These are phyloP conservation scores for Charadrius vociferus DNA, from an alignment of 2,113 vertebrate species.

Conservation along the genomic window DNA sequence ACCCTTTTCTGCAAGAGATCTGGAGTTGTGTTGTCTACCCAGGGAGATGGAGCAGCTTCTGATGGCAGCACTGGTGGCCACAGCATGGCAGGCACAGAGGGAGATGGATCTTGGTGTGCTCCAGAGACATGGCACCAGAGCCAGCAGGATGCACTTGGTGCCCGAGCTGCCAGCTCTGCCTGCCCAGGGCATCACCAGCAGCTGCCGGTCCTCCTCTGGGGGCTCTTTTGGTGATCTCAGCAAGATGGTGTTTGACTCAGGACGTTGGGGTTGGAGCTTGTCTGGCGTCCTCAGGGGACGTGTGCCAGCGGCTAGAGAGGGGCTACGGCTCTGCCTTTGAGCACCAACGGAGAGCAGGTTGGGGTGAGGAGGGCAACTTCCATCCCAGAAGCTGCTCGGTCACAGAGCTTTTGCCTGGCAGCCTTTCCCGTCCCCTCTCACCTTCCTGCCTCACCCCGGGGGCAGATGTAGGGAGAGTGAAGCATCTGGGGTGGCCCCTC, in stretches of 20 bases:
- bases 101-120: neutral
- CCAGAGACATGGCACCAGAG: neutral
- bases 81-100: neutral
- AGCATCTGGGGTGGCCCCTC: neutral
- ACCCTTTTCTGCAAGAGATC: neutral
- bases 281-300: fast-evolving
- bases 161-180: neutral
- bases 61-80: neutral
- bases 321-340: fast-evolving
- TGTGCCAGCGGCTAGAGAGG: neutral
- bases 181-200: neutral
- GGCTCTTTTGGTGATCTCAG: too few species aligned
- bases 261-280: neutral
- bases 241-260: too few species aligned
- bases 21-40: neutral
- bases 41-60: neutral
- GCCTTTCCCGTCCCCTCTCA: neutral
- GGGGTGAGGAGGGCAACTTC: neutral
- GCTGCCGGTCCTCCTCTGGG: neutral
- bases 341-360: fast-evolving
- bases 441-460: neutral
- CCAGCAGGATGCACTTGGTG: neutral
- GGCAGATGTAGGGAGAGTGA: neutral
- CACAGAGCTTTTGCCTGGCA: neutral
- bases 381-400: neutral